Percentiles rank a stretch among this genome's conserved stretches.
phyloP scores from a whole-genome alignment of 1,140 invertebrate genomes.

The Parasteatoda tepidariorum region DNA sequence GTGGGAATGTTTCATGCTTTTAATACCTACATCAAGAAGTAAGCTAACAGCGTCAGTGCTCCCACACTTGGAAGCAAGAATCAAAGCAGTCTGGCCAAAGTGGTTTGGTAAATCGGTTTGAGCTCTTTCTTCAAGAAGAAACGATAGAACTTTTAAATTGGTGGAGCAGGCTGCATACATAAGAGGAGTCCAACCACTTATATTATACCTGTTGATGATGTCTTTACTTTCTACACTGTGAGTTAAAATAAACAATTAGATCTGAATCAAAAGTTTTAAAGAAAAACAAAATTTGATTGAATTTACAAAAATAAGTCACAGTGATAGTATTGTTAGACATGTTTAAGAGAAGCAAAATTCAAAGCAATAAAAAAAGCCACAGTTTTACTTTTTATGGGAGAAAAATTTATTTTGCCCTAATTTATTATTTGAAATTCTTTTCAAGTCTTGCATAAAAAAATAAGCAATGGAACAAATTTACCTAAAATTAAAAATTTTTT shows the following conservation, averaged over 20 bases:
- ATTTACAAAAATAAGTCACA: not conserved
- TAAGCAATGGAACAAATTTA: too few species aligned
- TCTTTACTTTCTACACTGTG: slow-evolving; percentile 26
- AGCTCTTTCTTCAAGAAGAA: slow-evolving; percentile 69
- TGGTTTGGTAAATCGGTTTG: slow-evolving; percentile 68
- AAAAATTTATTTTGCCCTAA: too few species aligned
- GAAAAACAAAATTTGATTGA: not conserved
- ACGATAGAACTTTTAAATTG: slow-evolving; percentile 69
- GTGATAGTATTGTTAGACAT: not conserved
- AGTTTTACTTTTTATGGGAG: too few species aligned
- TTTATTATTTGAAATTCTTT: too few species aligned
- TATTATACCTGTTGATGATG: slow-evolving; percentile 66
- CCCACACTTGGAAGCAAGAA: slow-evolving; percentile 71
- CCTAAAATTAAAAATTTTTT: too few species aligned
- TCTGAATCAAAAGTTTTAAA: not conserved
- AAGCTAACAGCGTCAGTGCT: slow-evolving; percentile 68
- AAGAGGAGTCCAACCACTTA: slow-evolving; percentile 71
- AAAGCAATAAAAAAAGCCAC: too few species aligned
- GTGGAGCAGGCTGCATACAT: slow-evolving; percentile 73
- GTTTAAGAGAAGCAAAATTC: too few species aligned
- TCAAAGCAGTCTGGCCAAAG: slow-evolving; percentile 70
- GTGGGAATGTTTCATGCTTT: too few species aligned
- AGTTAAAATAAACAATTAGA: not conserved
- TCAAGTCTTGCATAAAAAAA: too few species aligned
- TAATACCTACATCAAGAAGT: slow-evolving; percentile 61